These are phyloP conservation scores for Drosophila longiperda DNA, from an alignment of 2,888 invertebrate species.

Conservation along the genomic window DNA sequence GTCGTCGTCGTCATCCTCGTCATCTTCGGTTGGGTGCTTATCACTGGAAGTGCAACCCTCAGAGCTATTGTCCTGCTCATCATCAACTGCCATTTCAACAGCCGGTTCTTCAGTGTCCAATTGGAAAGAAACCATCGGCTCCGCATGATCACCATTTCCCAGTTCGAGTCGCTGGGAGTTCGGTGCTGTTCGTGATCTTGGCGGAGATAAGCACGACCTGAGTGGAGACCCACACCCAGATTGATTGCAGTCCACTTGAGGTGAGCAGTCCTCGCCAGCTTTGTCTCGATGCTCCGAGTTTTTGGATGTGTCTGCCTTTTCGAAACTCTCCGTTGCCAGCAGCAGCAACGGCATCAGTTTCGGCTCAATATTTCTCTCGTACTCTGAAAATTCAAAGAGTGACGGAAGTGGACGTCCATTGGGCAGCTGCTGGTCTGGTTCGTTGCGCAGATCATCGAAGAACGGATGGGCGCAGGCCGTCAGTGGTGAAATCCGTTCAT, in stretches of 20 bases:
- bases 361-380: conserved; percentile 85
- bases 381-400: conserved; percentile 98
- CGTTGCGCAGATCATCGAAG: conserved; percentile 98
- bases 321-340: conserved; percentile 15
- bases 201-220: neutral
- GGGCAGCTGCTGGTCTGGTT: conserved; percentile 95
- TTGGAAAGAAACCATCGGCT: conserved; percentile 28
- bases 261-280: conserved; percentile 55
- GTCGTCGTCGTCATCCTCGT: conserved; percentile 19
- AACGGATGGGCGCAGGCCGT: conserved; percentile 99
- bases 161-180: conserved; percentile 36
- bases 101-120: conserved; percentile 17
- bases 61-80: conserved; percentile 34
- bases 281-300: conserved; percentile 18
- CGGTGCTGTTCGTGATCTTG: neutral
- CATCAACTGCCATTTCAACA: conserved; percentile 8
- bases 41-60: conserved; percentile 29
- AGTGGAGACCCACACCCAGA: neutral
- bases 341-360: conserved; percentile 66
- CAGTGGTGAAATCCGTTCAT: conserved; percentile 95
- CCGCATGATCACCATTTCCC: conserved; percentile 68
- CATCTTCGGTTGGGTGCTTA: conserved; percentile 16
- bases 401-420: conserved; percentile 97
- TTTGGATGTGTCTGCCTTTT: conserved; percentile 6
- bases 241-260: conserved; percentile 5